Percentiles rank a stretch among this genome's conserved stretches.
These are phyloP conservation scores for Brachionus sp. DNA, from an alignment of 1,140 invertebrate genomes.

Conservation along the genomic window DNA sequence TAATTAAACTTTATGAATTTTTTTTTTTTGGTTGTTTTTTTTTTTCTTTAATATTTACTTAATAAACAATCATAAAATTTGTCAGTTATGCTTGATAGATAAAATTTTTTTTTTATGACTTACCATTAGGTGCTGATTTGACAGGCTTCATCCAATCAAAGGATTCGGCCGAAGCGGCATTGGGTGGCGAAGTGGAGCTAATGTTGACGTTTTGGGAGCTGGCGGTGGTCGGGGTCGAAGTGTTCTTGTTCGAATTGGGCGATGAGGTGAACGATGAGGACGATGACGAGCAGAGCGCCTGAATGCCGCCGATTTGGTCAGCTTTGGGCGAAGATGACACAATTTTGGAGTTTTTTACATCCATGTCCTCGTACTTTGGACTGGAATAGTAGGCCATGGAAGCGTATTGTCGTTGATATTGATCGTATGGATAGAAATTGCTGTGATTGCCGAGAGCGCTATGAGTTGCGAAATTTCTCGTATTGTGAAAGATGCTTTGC, in stretches of 20 bases:
- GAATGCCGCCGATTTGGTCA: not conserved
- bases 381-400: not conserved
- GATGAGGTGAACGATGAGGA: constrained; percentile 14
- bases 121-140: constrained; percentile 35
- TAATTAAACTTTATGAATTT: constrained; percentile 36
- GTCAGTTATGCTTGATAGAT: constrained; percentile 32
- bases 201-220: not conserved
- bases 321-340: not conserved
- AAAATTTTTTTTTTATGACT: constrained; percentile 27
- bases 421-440: constrained; percentile 13
- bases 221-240: not conserved
- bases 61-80: constrained; percentile 34
- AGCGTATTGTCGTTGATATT: not conserved
- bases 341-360: not conserved
- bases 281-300: not conserved
- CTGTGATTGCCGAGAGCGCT: not conserved
- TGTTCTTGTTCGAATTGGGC: constrained; percentile 3
- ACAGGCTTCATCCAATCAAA: constrained; percentile 45
- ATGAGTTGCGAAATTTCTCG: not conserved
- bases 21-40: too few species aligned
- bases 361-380: constrained; percentile 10
- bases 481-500: not conserved
- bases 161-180: not conserved
- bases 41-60: constrained; percentile 7
- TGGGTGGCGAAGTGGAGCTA: not conserved